Evolutionary conservation across 2,797 vertebrate species (phyloP).

Genomic region (Chromis chromis): DNA sequence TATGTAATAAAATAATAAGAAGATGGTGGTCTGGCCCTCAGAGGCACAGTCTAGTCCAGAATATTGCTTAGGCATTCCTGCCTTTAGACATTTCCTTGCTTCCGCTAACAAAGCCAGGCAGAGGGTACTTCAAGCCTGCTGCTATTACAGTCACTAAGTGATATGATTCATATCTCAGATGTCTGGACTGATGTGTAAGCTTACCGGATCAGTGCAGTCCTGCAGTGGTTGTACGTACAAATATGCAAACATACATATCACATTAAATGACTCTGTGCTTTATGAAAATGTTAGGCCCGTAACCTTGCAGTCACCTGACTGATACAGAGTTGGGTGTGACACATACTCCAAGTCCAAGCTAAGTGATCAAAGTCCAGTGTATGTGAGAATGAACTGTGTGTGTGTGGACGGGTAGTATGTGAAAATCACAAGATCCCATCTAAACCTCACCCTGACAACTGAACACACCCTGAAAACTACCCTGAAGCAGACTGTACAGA

Average conservation of each 20-base stretch:
- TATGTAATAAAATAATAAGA: background rate
- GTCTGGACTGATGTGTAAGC: conserved; percentile 10
- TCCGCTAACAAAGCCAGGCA: conserved; percentile 5
- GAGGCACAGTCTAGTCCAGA: conserved; percentile 2
- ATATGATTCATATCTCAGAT: conserved; percentile 27
- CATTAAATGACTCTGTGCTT: background rate
- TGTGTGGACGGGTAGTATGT: conserved; percentile 8
- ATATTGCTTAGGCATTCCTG: conserved; percentile 24
- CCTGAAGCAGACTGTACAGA: conserved; percentile 28
- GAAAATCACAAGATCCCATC: conserved; percentile 57
- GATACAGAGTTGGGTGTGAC: conserved; percentile 49
- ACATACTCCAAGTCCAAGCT: conserved; percentile 46
- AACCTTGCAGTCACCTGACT: conserved; percentile 49
- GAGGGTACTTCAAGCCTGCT: conserved; percentile 23
- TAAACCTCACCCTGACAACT: conserved; percentile 30
- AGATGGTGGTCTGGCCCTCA: too few species aligned
- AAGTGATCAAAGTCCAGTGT: conserved; percentile 65
- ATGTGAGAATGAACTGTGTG: conserved; percentile 23
- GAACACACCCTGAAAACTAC: conserved; percentile 57
- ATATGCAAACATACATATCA: conserved; percentile 21
- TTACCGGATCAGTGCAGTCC: conserved; percentile 4
- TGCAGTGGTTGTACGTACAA: conserved; percentile 1
- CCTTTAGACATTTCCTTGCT: conserved; percentile 14
- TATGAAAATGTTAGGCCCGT: conserved; percentile 16
- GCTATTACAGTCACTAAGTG: conserved; percentile 14